These are phyloP conservation scores for Eclectus roratus DNA, from an alignment of 2,113 vertebrate species.

Conservation along the genomic window DNA sequence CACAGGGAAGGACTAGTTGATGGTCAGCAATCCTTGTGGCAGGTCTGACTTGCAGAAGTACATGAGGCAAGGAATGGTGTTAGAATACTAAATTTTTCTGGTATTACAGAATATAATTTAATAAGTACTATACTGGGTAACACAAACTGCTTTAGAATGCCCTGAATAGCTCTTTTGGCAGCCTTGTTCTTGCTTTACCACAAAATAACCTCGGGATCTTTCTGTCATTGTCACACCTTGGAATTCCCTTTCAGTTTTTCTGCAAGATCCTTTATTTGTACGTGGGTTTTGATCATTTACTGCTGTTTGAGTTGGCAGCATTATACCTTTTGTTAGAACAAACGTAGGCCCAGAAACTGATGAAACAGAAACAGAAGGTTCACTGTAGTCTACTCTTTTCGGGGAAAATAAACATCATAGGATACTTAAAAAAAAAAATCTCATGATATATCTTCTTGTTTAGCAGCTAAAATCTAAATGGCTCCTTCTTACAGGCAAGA, in stretches of 20 bases:
- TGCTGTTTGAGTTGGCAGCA: conserved; percentile 71
- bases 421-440: not conserved
- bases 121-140: not conserved
- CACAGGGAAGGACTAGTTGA: not conserved
- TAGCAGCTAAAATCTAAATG: conserved; percentile 41
- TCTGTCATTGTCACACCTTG: not conserved
- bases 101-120: not conserved
- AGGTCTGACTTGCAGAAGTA: not conserved
- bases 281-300: not conserved
- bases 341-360: conserved; percentile 54
- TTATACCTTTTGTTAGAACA: conserved; percentile 67
- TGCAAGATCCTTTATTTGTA: conserved; percentile 30
- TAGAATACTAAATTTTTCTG: not conserved
- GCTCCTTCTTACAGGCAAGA: conserved; percentile 13
- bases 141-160: not conserved
- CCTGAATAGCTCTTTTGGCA: not conserved
- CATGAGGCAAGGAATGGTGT: not conserved
- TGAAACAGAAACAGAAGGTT: conserved; percentile 68
- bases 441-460: conserved; percentile 13
- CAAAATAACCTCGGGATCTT: not conserved
- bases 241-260: not conserved
- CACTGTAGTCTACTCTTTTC: conserved; percentile 39
- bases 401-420: conserved; percentile 25
- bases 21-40: not conserved
- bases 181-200: not conserved